These are phyloP conservation scores for Intellagama lesueurii DNA, from an alignment of 2,797 vertebrate species.

Conservation along the genomic window DNA sequence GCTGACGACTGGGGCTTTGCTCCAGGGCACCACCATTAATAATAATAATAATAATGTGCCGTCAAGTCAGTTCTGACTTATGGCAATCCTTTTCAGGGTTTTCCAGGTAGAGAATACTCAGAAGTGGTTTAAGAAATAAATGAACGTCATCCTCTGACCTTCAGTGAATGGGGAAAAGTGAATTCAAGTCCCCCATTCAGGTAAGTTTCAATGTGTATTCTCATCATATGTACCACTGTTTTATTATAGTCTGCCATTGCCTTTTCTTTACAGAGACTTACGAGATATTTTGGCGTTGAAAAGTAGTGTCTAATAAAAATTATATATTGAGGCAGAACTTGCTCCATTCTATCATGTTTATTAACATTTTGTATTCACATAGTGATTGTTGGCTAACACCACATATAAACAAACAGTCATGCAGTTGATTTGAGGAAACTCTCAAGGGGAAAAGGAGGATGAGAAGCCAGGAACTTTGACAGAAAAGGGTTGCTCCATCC, in stretches of 20 bases:
- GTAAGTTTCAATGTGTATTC: slow-evolving; percentile 48
- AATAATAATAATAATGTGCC: too few species aligned
- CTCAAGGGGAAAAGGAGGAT: background rate
- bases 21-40: too few species aligned
- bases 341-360: background rate
- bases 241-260: slow-evolving; percentile 49
- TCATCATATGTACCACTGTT: slow-evolving; percentile 36
- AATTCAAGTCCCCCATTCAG: background rate
- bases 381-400: background rate
- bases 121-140: too few species aligned
- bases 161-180: too few species aligned
- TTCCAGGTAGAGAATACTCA: too few species aligned
- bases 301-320: background rate
- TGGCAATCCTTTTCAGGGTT: too few species aligned
- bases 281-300: slow-evolving; percentile 46
- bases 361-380: background rate
- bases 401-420: background rate
- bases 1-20: too few species aligned
- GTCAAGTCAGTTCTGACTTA: too few species aligned
- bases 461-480: too few species aligned
- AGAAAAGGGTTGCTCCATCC: background rate
- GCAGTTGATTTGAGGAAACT: background rate
- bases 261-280: slow-evolving; percentile 37
- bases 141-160: too few species aligned
- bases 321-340: background rate